Evolutionary conservation across 2,113 vertebrate genomes (phyloP).

Genomic region (Petrocephalus microphthalmus): DNA sequence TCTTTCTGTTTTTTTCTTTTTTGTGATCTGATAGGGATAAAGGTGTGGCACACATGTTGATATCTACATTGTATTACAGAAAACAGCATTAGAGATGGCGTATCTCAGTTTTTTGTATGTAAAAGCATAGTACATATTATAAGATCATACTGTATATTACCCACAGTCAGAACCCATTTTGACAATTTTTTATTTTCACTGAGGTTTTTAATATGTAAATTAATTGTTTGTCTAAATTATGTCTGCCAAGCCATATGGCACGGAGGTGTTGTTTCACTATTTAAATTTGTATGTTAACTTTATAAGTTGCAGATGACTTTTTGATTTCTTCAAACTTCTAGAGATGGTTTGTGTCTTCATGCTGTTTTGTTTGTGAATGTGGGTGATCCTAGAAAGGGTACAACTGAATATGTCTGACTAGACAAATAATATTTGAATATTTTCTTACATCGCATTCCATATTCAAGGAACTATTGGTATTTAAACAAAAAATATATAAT

Average conservation of each 20-base stretch:
- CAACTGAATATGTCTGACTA: background rate
- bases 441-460: background rate
- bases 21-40: background rate
- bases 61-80: background rate
- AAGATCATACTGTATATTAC: background rate
- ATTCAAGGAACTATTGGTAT: background rate
- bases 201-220: background rate
- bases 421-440: background rate
- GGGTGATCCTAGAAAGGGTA: background rate
- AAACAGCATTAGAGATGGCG: background rate
- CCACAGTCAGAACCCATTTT: background rate
- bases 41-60: background rate
- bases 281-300: background rate
- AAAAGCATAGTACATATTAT: constrained; percentile 2
- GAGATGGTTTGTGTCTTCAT: background rate
- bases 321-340: background rate
- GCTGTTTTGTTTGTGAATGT: background rate
- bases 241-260: background rate
- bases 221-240: background rate
- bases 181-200: background rate
- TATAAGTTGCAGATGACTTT: background rate
- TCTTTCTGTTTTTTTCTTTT: background rate
- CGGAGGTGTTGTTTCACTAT: background rate
- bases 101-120: background rate
- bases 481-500: background rate